Evolutionary conservation across 1,140 invertebrate species (phyloP), one percentile per base, ranked within the genome.

Genomic region (Hesperophylax magnus): DNA sequence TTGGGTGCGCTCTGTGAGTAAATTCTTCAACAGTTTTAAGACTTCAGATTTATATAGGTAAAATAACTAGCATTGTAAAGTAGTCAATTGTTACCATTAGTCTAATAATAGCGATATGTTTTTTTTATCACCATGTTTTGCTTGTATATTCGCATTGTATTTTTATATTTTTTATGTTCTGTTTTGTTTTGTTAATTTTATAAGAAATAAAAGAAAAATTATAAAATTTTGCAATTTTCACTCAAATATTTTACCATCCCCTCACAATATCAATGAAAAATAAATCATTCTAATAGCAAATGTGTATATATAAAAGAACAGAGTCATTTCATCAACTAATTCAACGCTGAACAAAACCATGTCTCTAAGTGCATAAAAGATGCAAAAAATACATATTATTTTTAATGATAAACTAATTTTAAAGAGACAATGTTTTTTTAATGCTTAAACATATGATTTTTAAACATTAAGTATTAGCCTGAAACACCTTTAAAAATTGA

Each of bases 61-160:
- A 53, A 8, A 71, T 63, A 31, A 63, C 20, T 39, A 14, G 18
- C 20, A 20, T 71, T 47, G 67, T 47, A 53, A 47, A 20, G n/a
- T 22, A 52, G 22, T 52, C n/a, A 20, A 11, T 18, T 71, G n/a
- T 71, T 71, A 71, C 31, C 67, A 71, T 18, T 71, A 71, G 47
- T 71, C 27, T 65, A 6, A 71, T 71, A 52, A 47, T 39, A 52
- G 67, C 67, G 67, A 71, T 39, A 17, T 71, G 17, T 71, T 24
- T 71, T 24, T 71, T 20, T 31, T 71, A 52, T 9, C 18, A 52
- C 47, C 9, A 47, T 71, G 24, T 39, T 71, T 71, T 71, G 39
- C 67, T 22, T 71, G 67, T 52, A 71, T 52, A 71, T 71, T 71
- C 24, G 67, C 67, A 71, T 52, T 71, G 17, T 53, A 47, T 24